These are phyloP conservation scores for Phengaris alcon DNA, from an alignment of 2,888 invertebrate genomes.

Conservation along the genomic window DNA sequence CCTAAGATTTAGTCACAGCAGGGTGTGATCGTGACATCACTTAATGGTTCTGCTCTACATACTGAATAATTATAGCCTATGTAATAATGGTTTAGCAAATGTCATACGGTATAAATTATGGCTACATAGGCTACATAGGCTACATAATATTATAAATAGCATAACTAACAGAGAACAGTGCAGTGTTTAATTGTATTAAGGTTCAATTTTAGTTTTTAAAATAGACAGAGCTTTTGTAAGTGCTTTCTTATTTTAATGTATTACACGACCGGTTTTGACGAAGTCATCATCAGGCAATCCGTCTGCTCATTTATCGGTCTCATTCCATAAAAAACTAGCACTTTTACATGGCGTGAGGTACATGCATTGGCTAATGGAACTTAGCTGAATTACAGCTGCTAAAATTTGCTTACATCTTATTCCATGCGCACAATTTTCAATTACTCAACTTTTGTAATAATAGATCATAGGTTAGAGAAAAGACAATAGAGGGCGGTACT, in stretches of 20 bases:
- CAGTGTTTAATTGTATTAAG: not conserved
- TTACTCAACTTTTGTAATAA: not conserved
- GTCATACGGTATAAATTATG: conserved; percentile 14
- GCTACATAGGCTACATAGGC: not conserved
- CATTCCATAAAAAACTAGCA: too few species aligned
- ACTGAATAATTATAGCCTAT: conserved; percentile 11
- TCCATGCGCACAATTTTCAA: not conserved
- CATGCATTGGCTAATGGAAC: too few species aligned
- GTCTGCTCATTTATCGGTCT: too few species aligned
- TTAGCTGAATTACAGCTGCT: not conserved
- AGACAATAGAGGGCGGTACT: conserved; percentile 26
- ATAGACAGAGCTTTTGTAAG: not conserved
- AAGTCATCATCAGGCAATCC: too few species aligned
- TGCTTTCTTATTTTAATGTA: too few species aligned
- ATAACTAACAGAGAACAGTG: too few species aligned
- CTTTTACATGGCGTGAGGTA: too few species aligned
- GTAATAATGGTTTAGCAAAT: conserved; percentile 1
- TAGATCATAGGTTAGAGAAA: not conserved
- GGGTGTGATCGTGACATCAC: conserved; percentile 14
- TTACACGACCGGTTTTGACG: too few species aligned
- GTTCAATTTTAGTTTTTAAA: not conserved
- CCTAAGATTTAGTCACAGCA: not conserved
- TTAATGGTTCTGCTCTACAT: conserved; percentile 16
- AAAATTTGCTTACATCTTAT: not conserved
- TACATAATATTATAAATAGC: not conserved